Evolutionary conservation across 2,113 vertebrate species (phyloP).

Genomic region (Sylvietta virens): DNA sequence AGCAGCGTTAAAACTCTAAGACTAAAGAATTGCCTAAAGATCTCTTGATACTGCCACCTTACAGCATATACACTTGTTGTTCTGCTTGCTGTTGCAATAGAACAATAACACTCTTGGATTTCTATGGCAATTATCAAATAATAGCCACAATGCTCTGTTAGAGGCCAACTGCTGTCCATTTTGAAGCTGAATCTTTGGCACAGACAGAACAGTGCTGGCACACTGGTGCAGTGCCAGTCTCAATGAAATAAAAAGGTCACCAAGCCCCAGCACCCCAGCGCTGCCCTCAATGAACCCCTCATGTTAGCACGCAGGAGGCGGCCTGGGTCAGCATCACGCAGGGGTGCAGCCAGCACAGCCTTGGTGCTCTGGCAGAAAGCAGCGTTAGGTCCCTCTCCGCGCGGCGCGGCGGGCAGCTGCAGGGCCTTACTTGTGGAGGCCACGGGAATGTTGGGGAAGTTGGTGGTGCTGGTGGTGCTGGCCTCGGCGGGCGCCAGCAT

Average conservation of each 20-base stretch:
- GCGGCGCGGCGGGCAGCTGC: background rate
- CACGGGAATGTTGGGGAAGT: background rate
- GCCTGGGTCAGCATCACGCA: too few species aligned
- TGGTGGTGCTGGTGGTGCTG: background rate
- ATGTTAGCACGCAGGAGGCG: rapidly evolving
- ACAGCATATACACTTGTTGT: rapidly evolving
- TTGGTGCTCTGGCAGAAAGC: too few species aligned
- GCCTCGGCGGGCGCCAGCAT: background rate
- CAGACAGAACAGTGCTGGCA: rapidly evolving
- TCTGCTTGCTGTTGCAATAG: rapidly evolving
- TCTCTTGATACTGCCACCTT: rapidly evolving
- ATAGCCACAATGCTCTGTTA: rapidly evolving
- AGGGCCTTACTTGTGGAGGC: background rate
- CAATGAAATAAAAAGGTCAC: background rate
- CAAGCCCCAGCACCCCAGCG: background rate
- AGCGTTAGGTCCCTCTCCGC: too few species aligned
- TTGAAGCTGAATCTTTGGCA: rapidly evolving
- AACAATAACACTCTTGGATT: rapidly evolving
- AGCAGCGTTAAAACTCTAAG: background rate
- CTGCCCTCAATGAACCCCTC: background rate
- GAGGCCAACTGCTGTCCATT: rapidly evolving
- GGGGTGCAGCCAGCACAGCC: too few species aligned
- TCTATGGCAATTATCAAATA: rapidly evolving
- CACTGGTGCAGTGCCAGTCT: rapidly evolving
- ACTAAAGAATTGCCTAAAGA: rapidly evolving